Conservation (phyloP, 2,113 vertebrate genomes). For the Chinchilla lanigera region DNA sequence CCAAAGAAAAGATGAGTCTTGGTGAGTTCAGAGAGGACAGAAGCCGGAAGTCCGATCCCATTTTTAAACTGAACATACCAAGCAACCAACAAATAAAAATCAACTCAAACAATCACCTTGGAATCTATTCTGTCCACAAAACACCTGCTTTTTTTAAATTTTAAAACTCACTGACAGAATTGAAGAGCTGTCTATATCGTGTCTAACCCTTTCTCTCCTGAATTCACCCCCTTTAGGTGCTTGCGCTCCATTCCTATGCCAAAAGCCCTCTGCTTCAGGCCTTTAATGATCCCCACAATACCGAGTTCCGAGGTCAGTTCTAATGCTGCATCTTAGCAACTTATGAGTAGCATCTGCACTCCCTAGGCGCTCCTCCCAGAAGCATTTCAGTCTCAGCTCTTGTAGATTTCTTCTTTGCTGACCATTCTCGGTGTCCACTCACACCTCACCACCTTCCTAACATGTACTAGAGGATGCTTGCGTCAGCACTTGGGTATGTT, state of each 20-base stretch:
- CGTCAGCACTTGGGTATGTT: not conserved
- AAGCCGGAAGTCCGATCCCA: not conserved
- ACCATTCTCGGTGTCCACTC: not conserved
- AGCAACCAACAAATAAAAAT: not conserved
- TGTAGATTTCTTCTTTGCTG: not conserved
- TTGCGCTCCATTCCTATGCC: fast-evolving
- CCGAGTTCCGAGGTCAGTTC: not conserved
- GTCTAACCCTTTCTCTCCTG: not conserved
- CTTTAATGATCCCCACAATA: not conserved
- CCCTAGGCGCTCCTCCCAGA: not conserved
- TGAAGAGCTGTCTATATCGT: not conserved
- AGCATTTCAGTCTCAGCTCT: not conserved
- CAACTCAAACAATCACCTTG: not conserved
- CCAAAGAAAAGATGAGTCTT: too few relatives aligned
- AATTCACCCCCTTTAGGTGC: not conserved
- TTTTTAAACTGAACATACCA: not conserved
- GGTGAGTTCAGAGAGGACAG: not conserved
- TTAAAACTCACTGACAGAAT: not conserved
- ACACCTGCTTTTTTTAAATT: not conserved
- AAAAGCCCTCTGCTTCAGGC: not conserved
- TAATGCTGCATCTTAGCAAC: not conserved
- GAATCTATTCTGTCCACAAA: not conserved
- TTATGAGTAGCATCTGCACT: not conserved
- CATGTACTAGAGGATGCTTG: not conserved
- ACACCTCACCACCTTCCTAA: not conserved